These are phyloP conservation scores for Drosophila affinis DNA, from an alignment of 2,888 invertebrate species.

Conservation along the genomic window DNA sequence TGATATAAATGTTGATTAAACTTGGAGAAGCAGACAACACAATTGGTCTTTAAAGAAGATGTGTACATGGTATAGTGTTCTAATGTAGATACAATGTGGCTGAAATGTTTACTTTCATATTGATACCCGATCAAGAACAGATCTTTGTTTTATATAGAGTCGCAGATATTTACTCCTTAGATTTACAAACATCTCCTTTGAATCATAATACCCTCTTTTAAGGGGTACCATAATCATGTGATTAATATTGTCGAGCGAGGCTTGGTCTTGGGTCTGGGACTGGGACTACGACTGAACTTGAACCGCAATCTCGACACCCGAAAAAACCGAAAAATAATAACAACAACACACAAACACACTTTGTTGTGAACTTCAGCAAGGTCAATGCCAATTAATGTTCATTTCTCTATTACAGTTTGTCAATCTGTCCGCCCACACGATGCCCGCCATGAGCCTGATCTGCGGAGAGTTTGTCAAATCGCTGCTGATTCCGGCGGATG, in stretches of 20 bases:
- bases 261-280: background rate
- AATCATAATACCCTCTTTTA: slow-evolving; percentile 1
- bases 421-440: slow-evolving; percentile 82
- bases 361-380: slow-evolving; percentile 59
- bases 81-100: too few species aligned
- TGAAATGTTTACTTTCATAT: too few species aligned
- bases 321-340: slow-evolving; percentile 4
- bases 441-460: slow-evolving; percentile 82
- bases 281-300: slow-evolving; percentile 54
- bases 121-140: too few species aligned
- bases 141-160: too few species aligned
- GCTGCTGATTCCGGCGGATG: slow-evolving; percentile 68
- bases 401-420: slow-evolving; percentile 78
- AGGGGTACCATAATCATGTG: slow-evolving; percentile 38
- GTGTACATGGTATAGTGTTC: too few species aligned
- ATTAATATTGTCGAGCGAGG: slow-evolving; percentile 51
- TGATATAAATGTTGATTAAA: background rate
- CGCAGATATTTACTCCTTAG: background rate
- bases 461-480: slow-evolving; percentile 81
- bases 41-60: too few species aligned
- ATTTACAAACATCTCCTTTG: background rate
- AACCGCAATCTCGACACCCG: slow-evolving; percentile 59
- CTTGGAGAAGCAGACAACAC: too few species aligned
- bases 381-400: slow-evolving; percentile 68
- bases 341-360: slow-evolving; percentile 29